phyloP scores from a whole-genome alignment of 2,113 vertebrate genomes.

The Xiphophorus maculatus region DNA sequence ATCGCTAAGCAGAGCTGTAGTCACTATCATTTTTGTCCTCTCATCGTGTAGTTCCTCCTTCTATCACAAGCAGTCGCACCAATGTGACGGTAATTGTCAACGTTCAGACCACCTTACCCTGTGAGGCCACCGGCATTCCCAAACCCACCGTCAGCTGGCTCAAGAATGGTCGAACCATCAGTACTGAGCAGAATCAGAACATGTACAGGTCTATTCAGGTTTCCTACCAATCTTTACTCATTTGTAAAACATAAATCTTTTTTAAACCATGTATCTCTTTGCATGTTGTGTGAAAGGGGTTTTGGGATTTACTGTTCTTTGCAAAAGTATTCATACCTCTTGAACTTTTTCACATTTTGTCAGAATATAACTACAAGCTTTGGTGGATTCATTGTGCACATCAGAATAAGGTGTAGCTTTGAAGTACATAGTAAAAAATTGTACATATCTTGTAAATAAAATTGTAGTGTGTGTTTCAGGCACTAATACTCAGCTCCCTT shows the following conservation, averaged over 20 bases:
- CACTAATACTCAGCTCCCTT: no score
- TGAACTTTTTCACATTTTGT: no score
- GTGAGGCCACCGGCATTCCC: conserved; percentile 91
- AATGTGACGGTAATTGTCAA: conserved; percentile 92
- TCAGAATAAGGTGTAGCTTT: no score
- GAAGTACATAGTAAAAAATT: no score
- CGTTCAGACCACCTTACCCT: conserved; percentile 90
- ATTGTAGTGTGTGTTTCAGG: no score
- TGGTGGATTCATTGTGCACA: no score
- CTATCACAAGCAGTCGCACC: conserved; percentile 80
- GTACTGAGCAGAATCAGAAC: conserved; percentile 93
- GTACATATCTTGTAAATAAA: no score
- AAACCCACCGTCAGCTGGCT: conserved; percentile 89
- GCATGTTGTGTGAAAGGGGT: background rate
- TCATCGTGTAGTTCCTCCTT: conserved; percentile 84
- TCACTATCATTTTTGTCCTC: background rate
- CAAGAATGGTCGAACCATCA: conserved; percentile 86
- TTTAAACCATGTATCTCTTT: background rate
- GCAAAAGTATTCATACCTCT: no score
- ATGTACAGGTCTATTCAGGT: conserved; percentile 88
- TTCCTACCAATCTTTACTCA: conserved; percentile 61
- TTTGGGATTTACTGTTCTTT: no score
- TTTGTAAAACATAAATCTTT: background rate
- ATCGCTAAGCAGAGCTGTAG: background rate
- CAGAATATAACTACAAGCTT: no score